These are phyloP conservation scores for Sphinx pinastri DNA, from an alignment of 2,888 invertebrate species.

Conservation along the genomic window DNA sequence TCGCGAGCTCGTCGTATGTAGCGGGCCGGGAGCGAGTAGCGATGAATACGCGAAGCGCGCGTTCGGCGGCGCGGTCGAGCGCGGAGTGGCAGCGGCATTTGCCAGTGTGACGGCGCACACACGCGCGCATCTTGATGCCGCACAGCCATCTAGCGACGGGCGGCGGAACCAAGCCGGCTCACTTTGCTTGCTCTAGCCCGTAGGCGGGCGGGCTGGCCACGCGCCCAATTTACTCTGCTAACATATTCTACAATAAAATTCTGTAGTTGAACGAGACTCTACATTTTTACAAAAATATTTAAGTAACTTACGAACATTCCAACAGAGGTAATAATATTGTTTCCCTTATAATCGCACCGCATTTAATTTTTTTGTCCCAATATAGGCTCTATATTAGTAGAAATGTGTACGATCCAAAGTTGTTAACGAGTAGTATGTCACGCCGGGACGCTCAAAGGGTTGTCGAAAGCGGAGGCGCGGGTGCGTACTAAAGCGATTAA, in stretches of 20 bases:
- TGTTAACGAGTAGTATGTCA: not conserved
- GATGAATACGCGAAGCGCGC: conserved; percentile 71
- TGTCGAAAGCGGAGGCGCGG: conserved; percentile 67
- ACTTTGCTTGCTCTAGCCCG: conserved; percentile 42
- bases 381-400: not conserved
- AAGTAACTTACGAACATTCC: not conserved
- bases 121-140: conserved; percentile 59
- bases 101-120: conserved; percentile 72
- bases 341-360: not conserved
- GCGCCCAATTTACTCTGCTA: conserved; percentile 38
- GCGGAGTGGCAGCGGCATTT: conserved; percentile 78
- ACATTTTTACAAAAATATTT: not conserved
- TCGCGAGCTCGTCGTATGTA: conserved; percentile 72
- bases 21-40: conserved; percentile 52
- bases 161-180: conserved; percentile 59
- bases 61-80: conserved; percentile 78
- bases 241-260: conserved; percentile 5
- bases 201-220: conserved; percentile 63
- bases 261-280: conserved; percentile 3
- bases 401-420: not conserved
- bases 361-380: not conserved
- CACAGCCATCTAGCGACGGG: conserved; percentile 72
- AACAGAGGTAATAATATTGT: not conserved
- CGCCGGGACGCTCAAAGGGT: conserved; percentile 56
- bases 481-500: conserved; percentile 83